Evolutionary conservation across 2,888 invertebrate genomes (phyloP).

Genomic region (Stenichneumon culpator): DNA sequence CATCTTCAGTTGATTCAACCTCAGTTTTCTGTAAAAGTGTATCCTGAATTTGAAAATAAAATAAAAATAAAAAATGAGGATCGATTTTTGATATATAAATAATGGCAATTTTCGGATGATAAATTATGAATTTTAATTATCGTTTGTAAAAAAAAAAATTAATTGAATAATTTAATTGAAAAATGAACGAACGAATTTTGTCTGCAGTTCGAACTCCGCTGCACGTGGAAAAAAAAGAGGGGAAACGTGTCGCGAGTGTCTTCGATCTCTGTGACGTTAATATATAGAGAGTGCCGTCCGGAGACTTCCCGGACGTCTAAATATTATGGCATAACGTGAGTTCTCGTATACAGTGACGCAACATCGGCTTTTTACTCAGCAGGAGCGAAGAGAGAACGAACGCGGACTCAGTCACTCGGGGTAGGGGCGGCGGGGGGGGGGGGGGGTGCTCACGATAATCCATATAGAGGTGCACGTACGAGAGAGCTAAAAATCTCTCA

Average conservation of each 20-base stretch:
- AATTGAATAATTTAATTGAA: too few species aligned
- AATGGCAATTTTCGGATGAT: constrained; percentile 6
- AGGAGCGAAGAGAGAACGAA: constrained; percentile 5
- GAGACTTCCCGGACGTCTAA: constrained; percentile 69
- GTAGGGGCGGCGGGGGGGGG: background rate
- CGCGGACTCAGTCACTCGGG: constrained; percentile 46
- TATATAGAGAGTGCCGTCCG: constrained; percentile 47
- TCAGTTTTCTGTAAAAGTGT: too few species aligned
- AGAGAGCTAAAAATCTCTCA: constrained; percentile 35
- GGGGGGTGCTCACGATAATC: background rate
- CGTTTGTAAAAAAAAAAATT: too few species aligned
- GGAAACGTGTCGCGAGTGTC: constrained; percentile 43
- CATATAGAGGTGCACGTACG: background rate
- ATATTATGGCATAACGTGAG: constrained; percentile 71
- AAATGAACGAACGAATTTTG: background rate
- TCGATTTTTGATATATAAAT: background rate
- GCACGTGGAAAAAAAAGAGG: constrained; percentile 24
- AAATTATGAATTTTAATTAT: background rate
- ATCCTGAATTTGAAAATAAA: background rate
- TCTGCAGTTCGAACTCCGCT: constrained; percentile 7
- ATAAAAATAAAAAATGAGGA: background rate
- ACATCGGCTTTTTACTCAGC: constrained; percentile 54
- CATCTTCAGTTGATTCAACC: too few species aligned
- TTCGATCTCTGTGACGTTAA: constrained; percentile 24
- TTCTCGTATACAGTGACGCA: constrained; percentile 70